Conservation (phyloP, 2,113 vertebrate species). For the Lonchura striata region DNA sequence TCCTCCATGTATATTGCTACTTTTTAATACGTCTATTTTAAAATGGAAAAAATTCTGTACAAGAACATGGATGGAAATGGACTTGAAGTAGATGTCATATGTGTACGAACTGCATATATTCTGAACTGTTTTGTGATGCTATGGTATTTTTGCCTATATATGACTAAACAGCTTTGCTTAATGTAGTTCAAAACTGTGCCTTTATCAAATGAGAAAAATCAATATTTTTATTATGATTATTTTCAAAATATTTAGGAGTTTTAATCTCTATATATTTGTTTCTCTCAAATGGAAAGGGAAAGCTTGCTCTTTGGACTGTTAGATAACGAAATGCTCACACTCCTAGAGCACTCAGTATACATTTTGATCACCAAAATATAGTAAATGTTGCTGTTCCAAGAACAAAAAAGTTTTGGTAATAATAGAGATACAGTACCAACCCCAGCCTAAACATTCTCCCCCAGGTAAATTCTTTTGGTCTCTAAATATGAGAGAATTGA, state of each 20-base stretch:
- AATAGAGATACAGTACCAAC: neutral
- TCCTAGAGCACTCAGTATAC: neutral
- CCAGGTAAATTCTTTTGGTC: neutral
- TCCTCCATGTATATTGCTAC: neutral
- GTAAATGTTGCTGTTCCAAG: neutral
- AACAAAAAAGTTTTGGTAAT: rapidly evolving
- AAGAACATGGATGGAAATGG: neutral
- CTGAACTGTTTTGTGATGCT: neutral
- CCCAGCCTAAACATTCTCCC: neutral
- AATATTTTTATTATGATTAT: neutral
- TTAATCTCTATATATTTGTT: neutral
- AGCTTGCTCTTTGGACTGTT: neutral
- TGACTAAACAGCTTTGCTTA: neutral
- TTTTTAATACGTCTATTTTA: neutral
- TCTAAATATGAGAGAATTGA: neutral
- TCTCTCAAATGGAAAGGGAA: neutral
- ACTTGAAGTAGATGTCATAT: neutral
- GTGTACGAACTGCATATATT: neutral
- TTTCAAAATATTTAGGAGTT: neutral
- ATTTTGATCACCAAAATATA: neutral
- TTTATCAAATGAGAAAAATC: neutral
- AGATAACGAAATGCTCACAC: neutral
- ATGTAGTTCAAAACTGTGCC: neutral
- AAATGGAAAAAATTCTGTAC: neutral
- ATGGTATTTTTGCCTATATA: rapidly evolving